Conservation (phyloP, 2,797 vertebrate genomes). For the Coregonus ussuriensis region DNA sequence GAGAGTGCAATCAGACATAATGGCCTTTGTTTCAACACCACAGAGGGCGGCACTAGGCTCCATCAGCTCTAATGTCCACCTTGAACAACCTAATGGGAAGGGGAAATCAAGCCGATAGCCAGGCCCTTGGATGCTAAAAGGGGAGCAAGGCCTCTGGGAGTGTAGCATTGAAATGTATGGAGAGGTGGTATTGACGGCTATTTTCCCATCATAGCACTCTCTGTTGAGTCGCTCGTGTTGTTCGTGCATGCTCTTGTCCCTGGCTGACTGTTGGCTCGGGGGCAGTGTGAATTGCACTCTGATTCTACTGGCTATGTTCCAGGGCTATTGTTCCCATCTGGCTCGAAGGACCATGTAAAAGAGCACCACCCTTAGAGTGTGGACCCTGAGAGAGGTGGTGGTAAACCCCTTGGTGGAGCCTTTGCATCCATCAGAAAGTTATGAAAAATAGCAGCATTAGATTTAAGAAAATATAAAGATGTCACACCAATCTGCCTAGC, state of each 20-base stretch:
- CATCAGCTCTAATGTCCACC: constrained; percentile 79
- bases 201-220: constrained; percentile 66
- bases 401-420: background rate
- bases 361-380: background rate
- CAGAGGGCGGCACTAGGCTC: constrained; percentile 40
- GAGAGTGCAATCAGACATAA: constrained; percentile 82
- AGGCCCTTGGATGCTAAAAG: constrained; percentile 76
- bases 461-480: background rate
- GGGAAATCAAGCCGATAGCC: constrained; percentile 78
- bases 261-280: background rate
- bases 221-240: constrained; percentile 26
- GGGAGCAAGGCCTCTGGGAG: constrained; percentile 66
- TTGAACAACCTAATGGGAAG: constrained; percentile 77
- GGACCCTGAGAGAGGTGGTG: background rate
- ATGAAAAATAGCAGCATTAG: background rate
- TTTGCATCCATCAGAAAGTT: background rate
- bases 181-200: constrained; percentile 69
- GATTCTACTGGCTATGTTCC: background rate
- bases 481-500: constrained; percentile 29
- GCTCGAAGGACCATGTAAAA: background rate
- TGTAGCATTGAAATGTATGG: constrained; percentile 60
- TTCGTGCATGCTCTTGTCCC: constrained; percentile 7
- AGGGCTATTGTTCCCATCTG: background rate
- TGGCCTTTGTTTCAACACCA: constrained; percentile 73
- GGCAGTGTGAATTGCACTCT: background rate